Base-by-base conservation (phyloP, 2,797 vertebrate genomes). In the Crax fasciolata region DNA sequence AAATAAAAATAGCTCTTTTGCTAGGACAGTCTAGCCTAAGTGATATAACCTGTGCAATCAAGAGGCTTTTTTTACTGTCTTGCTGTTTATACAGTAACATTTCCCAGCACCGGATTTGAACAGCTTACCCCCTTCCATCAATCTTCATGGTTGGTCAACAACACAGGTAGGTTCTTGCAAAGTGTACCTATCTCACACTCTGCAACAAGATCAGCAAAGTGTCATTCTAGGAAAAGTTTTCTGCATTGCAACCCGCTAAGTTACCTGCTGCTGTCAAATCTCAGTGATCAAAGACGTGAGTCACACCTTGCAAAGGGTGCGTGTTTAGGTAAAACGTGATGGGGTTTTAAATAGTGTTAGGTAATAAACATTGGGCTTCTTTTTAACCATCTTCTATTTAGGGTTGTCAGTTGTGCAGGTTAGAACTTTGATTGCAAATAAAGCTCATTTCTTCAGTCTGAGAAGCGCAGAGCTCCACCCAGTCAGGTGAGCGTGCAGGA, bases 311-410 rank as follows among this genome's bases (percentile, higher is more conserved):
- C 32, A 62, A 55, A 75, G 84, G 35, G n/a, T 66, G 13, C 72
- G 25, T 72, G 76, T 62, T 92, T 78, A 85, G 28, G 49, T 82
- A 87, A 88, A 92, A 93, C 51, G 65, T 9, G 39, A 83, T 18
- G 30, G 3, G 4, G 2, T 43, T 94, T 24, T 16, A 57, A 84
- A 93, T 79, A 24, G 55, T 5, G 10, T 73, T 59, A 57, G 55
- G 35, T 70, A 57, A 91, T 65, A 92, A 91, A 82, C 27, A 30
- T 0, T 14, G 4, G 39, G 23, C 52, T 93, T 81, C 65, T 84
- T 88, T 80, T 77, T 38, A 82, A 89, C 57, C 87, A 59, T 21
- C 27, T 62, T 81, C 71, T 87, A 55, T 74, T 93, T 67, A 41
- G n/a, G 16, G 21, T 44, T 70, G 59, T 62, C 63, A 51, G 27